Evolutionary conservation across 2,888 invertebrate genomes (phyloP).

Genomic region (Dolomedes plantarius): DNA sequence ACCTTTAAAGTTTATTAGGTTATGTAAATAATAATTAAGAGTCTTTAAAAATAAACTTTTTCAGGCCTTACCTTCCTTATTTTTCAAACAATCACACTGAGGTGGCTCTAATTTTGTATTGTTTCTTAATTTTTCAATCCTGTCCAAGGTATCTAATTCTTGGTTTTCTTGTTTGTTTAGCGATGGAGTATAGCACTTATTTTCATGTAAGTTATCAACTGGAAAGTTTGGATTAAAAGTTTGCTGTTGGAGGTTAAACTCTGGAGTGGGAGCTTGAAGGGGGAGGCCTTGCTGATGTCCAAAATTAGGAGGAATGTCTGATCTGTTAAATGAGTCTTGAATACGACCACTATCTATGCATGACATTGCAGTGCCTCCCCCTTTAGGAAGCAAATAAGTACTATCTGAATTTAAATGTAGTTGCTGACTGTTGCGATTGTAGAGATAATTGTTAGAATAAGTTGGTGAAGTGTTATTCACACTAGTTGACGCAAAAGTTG

Average conservation of each 20-base stretch:
- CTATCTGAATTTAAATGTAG: slow-evolving; percentile 21
- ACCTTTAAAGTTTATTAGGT: too few species aligned
- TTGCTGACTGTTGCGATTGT: slow-evolving; percentile 17
- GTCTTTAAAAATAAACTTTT: too few species aligned
- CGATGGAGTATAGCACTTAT: slow-evolving; percentile 29
- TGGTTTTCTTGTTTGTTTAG: slow-evolving; percentile 22
- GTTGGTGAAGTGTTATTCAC: slow-evolving; percentile 45
- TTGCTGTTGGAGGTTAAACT: not conserved
- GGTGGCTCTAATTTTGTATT: slow-evolving; percentile 89
- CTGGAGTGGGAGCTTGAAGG: slow-evolving; percentile 29
- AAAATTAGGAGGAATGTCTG: slow-evolving; percentile 48
- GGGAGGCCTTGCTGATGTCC: slow-evolving; percentile 66
- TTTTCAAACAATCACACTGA: slow-evolving; percentile 91
- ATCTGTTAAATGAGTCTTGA: slow-evolving; percentile 71
- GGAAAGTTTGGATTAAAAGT: slow-evolving; percentile 11
- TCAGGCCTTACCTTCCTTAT: slow-evolving; percentile 86
- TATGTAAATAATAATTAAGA: too few species aligned
- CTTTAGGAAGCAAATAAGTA: slow-evolving; percentile 58
- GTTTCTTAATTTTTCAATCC: slow-evolving; percentile 80
- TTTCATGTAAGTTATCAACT: not conserved
- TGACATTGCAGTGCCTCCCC: slow-evolving; percentile 69
- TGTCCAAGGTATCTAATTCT: slow-evolving; percentile 40
- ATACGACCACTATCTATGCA: slow-evolving; percentile 74
- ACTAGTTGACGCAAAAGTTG: slow-evolving; percentile 56
- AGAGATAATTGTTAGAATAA: slow-evolving; percentile 33